Evolutionary conservation across 2,113 vertebrate genomes (phyloP).

Genomic region (Hyperoodon ampullatus): DNA sequence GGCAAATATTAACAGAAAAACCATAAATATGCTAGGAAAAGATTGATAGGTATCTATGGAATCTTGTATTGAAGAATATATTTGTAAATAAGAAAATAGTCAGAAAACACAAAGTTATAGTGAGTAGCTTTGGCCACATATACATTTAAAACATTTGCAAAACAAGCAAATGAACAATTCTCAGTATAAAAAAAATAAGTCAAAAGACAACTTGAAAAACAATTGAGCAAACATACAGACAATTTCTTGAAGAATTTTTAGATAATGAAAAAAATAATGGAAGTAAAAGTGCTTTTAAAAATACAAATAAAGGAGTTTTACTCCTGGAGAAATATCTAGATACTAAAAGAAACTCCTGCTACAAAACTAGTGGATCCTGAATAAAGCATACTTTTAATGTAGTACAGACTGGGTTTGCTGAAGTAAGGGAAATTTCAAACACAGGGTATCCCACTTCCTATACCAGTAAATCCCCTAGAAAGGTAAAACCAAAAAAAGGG

Average conservation of each 20-base stretch:
- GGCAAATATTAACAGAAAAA: background rate
- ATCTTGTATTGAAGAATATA: background rate
- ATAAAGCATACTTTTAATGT: background rate
- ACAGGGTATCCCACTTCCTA: background rate
- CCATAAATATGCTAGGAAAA: background rate
- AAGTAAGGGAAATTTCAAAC: background rate
- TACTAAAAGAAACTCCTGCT: background rate
- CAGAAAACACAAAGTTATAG: background rate
- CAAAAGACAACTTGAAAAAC: background rate
- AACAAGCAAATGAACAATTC: background rate
- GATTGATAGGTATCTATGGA: background rate
- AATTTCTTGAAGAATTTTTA: background rate
- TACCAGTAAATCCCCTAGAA: background rate
- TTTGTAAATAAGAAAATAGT: background rate
- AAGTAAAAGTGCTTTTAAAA: background rate
- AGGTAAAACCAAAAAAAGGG: background rate
- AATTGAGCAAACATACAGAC: background rate
- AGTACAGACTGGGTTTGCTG: background rate
- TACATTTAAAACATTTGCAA: background rate
- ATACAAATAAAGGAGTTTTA: background rate
- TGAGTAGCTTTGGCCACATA: background rate
- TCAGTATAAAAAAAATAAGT: background rate
- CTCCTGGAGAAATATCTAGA: background rate
- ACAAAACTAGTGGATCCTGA: background rate
- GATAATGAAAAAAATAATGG: background rate